Percentiles rank a stretch among this genome's conserved stretches.
phyloP scores from a whole-genome alignment of 2,797 vertebrate genomes.

The Synanceia verrucosa region DNA sequence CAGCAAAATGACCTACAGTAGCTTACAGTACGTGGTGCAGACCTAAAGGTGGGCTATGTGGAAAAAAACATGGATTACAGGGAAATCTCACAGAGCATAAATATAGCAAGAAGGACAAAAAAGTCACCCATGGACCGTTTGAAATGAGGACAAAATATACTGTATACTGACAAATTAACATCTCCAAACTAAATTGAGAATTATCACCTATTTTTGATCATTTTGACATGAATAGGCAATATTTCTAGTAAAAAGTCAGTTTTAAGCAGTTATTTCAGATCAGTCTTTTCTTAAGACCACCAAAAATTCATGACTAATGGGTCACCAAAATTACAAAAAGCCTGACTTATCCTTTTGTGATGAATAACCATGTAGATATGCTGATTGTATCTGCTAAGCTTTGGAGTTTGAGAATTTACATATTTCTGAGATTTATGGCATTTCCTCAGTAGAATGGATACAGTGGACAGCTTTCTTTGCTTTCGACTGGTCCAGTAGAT shows the following conservation, averaged over 20 bases:
- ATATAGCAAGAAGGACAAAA: background rate
- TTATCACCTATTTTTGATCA: background rate
- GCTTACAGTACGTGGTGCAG: background rate
- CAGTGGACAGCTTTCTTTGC: background rate
- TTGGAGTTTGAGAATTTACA: background rate
- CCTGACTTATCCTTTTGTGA: background rate
- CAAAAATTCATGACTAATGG: background rate
- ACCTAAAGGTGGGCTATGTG: background rate
- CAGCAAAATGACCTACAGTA: background rate
- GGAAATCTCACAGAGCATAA: conserved; percentile 3
- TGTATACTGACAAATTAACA: background rate
- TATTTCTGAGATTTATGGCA: background rate
- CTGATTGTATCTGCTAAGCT: background rate
- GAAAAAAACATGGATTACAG: conserved; percentile 13
- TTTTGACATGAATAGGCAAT: background rate
- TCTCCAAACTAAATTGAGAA: background rate
- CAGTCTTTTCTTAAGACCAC: background rate
- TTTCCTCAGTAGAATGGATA: background rate
- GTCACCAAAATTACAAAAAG: background rate
- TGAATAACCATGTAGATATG: background rate
- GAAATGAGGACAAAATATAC: conserved; percentile 2
- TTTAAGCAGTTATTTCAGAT: background rate
- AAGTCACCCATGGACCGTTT: background rate
- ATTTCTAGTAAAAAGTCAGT: background rate
- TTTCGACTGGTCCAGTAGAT: background rate